phyloP scores from a whole-genome alignment of 2,888 invertebrate genomes.

The Parnassius apollo region DNA sequence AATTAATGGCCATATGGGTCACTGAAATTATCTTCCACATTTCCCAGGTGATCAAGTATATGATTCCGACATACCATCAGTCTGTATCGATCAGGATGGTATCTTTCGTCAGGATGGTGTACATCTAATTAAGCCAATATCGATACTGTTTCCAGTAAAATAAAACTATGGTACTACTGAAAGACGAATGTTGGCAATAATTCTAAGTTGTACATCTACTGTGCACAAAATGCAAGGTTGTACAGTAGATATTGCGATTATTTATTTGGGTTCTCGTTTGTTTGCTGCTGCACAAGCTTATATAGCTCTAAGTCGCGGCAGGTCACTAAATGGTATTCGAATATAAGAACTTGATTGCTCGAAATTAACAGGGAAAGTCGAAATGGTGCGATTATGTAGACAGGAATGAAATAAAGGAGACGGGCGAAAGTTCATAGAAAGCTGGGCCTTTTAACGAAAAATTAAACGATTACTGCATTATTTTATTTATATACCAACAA shows the following conservation, averaged over 20 bases:
- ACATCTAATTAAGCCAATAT: constrained; percentile 33
- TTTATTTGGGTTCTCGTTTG: constrained; percentile 1
- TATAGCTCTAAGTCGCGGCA: not conserved
- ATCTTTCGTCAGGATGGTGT: constrained; percentile 30
- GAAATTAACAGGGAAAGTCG: not conserved
- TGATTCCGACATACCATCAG: constrained; percentile 28
- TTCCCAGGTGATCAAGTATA: constrained; percentile 33
- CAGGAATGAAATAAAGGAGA: too few species aligned
- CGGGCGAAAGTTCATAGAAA: too few species aligned
- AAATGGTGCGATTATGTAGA: not conserved
- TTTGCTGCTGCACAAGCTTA: constrained; percentile 12
- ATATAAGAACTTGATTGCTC: constrained; percentile 1
- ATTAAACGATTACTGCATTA: too few species aligned
- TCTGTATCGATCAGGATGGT: constrained; percentile 33
- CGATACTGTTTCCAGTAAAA: constrained; percentile 29
- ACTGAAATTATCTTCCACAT: constrained; percentile 33
- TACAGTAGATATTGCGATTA: not conserved
- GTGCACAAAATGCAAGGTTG: constrained; percentile 1
- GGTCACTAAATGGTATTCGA: not conserved
- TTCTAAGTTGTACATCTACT: constrained; percentile 1
- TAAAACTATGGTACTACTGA: constrained; percentile 26
- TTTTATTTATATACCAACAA: too few species aligned
- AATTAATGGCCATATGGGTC: constrained; percentile 29
- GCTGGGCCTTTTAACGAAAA: too few species aligned
- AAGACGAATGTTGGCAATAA: constrained; percentile 27